A percentile compares a stretch with the other conserved stretches of the same genome.
Evolutionary conservation across 2,113 vertebrate genomes (phyloP).

Genomic region (Leucopsar rothschildi): DNA sequence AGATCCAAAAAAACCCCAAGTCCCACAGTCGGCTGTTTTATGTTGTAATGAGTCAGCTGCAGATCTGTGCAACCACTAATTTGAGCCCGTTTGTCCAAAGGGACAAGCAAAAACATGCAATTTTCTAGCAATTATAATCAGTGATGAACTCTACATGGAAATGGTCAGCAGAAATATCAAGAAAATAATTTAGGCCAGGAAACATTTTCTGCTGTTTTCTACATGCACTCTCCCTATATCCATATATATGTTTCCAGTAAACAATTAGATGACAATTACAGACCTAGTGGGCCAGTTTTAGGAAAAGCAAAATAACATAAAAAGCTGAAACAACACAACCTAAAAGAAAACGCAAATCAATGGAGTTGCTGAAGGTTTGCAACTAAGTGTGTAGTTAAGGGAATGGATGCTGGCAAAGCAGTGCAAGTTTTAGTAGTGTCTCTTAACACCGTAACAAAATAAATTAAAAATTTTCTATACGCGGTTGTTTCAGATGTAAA

Average conservation of each 20-base stretch:
- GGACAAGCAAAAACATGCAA: conserved; percentile 58
- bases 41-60: conserved; percentile 66
- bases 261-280: background rate
- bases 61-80: conserved; percentile 47
- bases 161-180: conserved; percentile 22
- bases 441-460: background rate
- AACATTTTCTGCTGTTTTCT: background rate
- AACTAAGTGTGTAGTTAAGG: background rate
- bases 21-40: background rate
- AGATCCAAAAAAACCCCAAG: conserved; percentile 15
- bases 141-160: conserved; percentile 31
- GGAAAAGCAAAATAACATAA: background rate
- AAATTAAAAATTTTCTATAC: background rate
- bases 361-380: background rate
- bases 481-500: background rate
- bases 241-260: background rate
- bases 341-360: background rate
- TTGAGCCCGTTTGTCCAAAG: conserved; percentile 60
- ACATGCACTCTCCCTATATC: background rate
- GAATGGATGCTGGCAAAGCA: background rate
- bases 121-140: conserved; percentile 63
- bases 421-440: background rate
- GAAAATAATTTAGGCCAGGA: background rate
- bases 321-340: background rate
- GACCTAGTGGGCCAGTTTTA: background rate